Conservation (phyloP, 2,888 invertebrate species). For the Allacma fusca region DNA sequence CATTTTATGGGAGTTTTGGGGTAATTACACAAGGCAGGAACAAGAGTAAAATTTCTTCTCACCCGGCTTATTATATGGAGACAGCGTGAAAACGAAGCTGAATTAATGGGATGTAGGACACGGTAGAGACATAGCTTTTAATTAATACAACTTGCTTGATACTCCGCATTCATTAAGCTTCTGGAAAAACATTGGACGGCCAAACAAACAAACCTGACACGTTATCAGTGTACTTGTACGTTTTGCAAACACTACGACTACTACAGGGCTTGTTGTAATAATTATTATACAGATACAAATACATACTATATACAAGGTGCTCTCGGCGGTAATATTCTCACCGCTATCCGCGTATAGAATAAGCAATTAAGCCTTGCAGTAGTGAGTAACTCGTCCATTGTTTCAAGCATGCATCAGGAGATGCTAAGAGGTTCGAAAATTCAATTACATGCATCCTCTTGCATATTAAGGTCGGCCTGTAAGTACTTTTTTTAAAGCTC, state of each 20-base stretch:
- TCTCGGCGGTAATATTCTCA: neutral
- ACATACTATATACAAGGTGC: too few relatives aligned
- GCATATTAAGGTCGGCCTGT: constrained; percentile 16
- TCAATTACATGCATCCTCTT: constrained; percentile 12
- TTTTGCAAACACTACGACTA: too few relatives aligned
- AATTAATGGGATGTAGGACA: neutral
- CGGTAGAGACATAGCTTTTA: neutral
- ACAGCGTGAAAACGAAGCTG: neutral
- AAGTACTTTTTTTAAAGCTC: neutral
- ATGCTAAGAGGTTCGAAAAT: neutral
- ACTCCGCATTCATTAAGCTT: neutral
- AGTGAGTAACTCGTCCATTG: neutral
- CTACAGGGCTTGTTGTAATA: too few relatives aligned
- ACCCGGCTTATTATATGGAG: too few relatives aligned
- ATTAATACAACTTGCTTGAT: neutral
- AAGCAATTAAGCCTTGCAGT: neutral
- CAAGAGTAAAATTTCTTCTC: too few relatives aligned
- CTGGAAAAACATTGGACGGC: neutral
- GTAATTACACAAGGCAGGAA: too few relatives aligned
- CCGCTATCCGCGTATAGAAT: neutral
- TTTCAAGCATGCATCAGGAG: neutral
- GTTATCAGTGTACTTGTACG: neutral
- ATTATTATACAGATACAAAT: too few relatives aligned
- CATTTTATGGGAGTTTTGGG: too few relatives aligned
- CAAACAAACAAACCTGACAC: neutral